Conservation (phyloP, 2,797 vertebrate species). For the Poecilia picta region DNA sequence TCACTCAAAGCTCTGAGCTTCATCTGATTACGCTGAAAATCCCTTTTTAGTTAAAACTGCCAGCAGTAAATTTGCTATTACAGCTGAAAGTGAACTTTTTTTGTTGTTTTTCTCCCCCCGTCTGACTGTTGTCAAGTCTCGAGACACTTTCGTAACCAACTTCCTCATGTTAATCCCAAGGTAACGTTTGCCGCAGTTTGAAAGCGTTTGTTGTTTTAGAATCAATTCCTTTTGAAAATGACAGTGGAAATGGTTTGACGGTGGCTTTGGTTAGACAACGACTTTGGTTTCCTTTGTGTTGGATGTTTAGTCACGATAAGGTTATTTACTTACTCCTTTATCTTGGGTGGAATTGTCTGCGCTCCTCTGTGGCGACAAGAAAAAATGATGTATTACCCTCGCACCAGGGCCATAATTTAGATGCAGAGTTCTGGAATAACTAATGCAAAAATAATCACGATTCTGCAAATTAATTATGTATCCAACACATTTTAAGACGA, state of each 20-base stretch:
- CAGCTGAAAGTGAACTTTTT: not conserved
- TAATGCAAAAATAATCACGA: not conserved
- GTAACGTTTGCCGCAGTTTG: not conserved
- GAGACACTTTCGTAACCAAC: not conserved
- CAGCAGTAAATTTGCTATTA: slow-evolving; percentile 16
- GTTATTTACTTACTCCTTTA: slow-evolving; percentile 19
- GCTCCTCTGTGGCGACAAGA: not conserved
- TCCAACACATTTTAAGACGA: not conserved
- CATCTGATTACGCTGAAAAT: slow-evolving; percentile 34
- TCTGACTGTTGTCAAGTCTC: not conserved
- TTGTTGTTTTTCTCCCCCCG: no score
- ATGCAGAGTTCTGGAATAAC: not conserved
- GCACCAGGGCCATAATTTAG: not conserved
- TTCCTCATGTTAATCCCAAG: not conserved
- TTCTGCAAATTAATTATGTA: not conserved
- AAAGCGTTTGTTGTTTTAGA: slow-evolving; percentile 2
- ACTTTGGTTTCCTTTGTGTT: slow-evolving; percentile 19
- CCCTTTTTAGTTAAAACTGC: slow-evolving; percentile 21
- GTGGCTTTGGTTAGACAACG: not conserved
- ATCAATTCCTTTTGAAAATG: not conserved
- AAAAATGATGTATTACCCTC: not conserved
- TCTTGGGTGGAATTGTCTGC: slow-evolving; percentile 24
- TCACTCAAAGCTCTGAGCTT: slow-evolving; percentile 16
- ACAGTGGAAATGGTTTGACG: not conserved
- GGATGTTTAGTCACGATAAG: slow-evolving; percentile 14